phyloP scores from a whole-genome alignment of 2,888 invertebrate genomes.

The Apamea monoglypha region DNA sequence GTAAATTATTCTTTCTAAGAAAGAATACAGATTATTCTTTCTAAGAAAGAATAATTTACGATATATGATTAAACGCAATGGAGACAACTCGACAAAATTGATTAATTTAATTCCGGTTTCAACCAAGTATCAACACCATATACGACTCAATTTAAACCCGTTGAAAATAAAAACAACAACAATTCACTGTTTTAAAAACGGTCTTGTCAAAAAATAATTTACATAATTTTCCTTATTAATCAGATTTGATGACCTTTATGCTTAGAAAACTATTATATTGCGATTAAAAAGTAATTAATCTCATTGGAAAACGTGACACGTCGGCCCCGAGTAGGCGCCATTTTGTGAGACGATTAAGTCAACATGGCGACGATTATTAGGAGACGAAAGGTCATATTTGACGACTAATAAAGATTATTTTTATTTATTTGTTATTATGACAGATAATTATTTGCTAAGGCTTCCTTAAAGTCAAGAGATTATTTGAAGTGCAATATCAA shows the following conservation, averaged over 20 bases:
- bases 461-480: conserved; percentile 22
- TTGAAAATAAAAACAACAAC: neutral
- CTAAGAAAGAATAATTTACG: too few relatives aligned
- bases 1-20: conserved; percentile 7
- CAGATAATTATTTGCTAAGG: conserved; percentile 14
- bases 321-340: conserved; percentile 48
- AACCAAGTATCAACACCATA: conserved; percentile 1
- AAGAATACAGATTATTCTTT: neutral
- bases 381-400: conserved; percentile 36
- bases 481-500: conserved; percentile 31
- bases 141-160: conserved; percentile 5
- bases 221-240: conserved; percentile 77
- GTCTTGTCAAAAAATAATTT: neutral
- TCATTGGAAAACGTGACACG: conserved; percentile 63
- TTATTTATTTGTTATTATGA: conserved; percentile 10
- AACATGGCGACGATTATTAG: conserved; percentile 38
- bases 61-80: neutral
- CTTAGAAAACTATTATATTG: conserved; percentile 75
- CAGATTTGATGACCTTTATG: conserved; percentile 63
- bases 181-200: neutral
- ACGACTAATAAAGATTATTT: conserved; percentile 28
- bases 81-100: neutral
- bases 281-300: conserved; percentile 80
- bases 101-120: conserved; percentile 20
- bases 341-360: conserved; percentile 39